These are phyloP conservation scores for Gibbula magus DNA, from an alignment of 2,888 invertebrate species.

Conservation along the genomic window DNA sequence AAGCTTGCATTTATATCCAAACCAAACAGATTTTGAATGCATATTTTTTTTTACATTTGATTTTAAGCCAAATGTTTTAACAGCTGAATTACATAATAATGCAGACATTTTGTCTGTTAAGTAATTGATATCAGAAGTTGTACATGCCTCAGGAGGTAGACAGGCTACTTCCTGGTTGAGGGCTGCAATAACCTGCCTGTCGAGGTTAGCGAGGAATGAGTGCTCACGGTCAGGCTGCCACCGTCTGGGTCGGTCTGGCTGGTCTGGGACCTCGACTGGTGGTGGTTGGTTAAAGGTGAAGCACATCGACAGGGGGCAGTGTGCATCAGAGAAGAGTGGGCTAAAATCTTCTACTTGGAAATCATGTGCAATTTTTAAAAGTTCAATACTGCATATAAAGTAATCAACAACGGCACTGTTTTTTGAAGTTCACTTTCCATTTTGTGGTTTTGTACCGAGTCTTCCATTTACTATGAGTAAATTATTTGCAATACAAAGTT, in stretches of 20 bases:
- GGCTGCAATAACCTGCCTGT: slow-evolving; percentile 7
- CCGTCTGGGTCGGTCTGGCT: not conserved
- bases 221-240: not conserved
- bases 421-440: not conserved
- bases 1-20: too few relatives aligned
- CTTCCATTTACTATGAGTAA: too few relatives aligned
- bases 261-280: not conserved
- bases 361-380: not conserved
- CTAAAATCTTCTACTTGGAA: not conserved
- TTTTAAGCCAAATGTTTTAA: not conserved
- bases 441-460: too few relatives aligned
- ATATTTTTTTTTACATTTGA: not conserved
- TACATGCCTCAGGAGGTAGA: slow-evolving; percentile 1
- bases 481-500: too few relatives aligned
- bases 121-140: not conserved
- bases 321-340: not conserved
- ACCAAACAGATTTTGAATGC: not conserved
- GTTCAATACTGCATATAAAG: not conserved
- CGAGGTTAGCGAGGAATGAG: not conserved
- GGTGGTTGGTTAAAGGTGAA: not conserved
- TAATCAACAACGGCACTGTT: not conserved
- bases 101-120: not conserved
- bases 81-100: not conserved
- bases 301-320: not conserved
- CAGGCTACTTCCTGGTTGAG: not conserved